Base-by-base conservation (phyloP, 2,888 invertebrate species). In the Myopa tessellatipennis region DNA sequence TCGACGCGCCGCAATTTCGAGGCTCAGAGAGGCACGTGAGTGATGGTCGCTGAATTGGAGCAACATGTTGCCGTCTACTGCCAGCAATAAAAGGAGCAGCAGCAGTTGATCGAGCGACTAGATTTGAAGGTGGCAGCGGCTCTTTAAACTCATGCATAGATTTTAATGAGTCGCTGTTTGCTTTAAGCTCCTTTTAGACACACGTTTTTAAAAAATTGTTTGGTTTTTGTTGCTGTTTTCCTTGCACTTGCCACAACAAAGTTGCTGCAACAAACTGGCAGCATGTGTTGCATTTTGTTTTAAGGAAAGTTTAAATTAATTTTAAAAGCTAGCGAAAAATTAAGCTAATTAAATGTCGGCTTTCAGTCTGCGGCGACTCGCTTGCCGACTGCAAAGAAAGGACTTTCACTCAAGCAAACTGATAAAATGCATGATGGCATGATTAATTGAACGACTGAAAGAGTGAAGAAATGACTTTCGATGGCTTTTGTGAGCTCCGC, bases 271-370 rank as follows among this genome's bases (percentile, higher is more conserved):
- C 34, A 63, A 63, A 63, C 2, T 65, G 65, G 65, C 61, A 18
- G 12, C 4, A 1, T 18, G 5, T 63, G 10, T 18, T 26, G n/a
- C 16, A 10, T n/a, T 63, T 34, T 36, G 58, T 3, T 40, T n/a
- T 36, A 72, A 40, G 40, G 72, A 72, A 72, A 72, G 72, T 72
- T 72, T 36, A 61, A 72, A 36, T 71, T 72, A 38, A 61, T 45
- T 72, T 18, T 38, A 38, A 38, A 45, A 72, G 45, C 61, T 38
- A 18, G 60, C 60, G 40, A 40, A 72, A 72, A 60, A 38, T 38
- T 12, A 72, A 38, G 40, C 8, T 58, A 72, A 40, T 60, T 72
- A 40, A 61, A 26, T 34, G 60, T 16, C 4, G 68, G 45, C 65
- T 65, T 36, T 4, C 38, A 60, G 69, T 14, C 36, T 34, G 38